Conservation (phyloP, 2,113 vertebrate species). For the Montifringilla adamsi region DNA sequence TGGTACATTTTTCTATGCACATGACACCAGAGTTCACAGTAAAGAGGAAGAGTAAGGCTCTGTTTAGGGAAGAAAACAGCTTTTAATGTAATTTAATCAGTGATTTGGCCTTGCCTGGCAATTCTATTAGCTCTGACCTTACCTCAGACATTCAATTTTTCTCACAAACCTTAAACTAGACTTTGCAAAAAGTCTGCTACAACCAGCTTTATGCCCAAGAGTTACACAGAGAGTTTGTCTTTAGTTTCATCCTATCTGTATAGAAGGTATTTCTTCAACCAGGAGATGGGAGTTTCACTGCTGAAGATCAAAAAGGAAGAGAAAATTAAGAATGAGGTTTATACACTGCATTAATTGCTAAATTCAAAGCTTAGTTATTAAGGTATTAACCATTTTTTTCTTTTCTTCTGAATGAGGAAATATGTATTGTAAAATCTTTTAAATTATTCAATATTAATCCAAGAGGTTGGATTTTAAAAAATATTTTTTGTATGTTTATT, state of each 20-base stretch:
- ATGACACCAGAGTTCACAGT: not conserved
- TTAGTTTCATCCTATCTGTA: not conserved
- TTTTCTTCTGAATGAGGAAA: not conserved
- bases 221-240: rapidly evolving
- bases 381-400: not conserved
- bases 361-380: not conserved
- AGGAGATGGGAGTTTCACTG: not conserved
- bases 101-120: not conserved
- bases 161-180: not conserved
- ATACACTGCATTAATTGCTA: not conserved
- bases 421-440: not conserved
- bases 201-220: not conserved
- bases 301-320: not conserved
- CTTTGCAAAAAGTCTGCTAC: not conserved
- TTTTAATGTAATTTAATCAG: not conserved
- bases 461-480: rapidly evolving
- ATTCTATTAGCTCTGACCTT: not conserved
- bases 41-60: not conserved
- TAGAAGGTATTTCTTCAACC: not conserved
- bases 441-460: not conserved
- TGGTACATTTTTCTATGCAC: not conserved
- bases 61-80: not conserved
- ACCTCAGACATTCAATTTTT: not conserved
- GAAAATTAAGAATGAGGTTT: not conserved
- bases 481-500: not conserved